Conservation (phyloP, 2,797 vertebrate genomes). For the Gephyroberyx darwinii region DNA sequence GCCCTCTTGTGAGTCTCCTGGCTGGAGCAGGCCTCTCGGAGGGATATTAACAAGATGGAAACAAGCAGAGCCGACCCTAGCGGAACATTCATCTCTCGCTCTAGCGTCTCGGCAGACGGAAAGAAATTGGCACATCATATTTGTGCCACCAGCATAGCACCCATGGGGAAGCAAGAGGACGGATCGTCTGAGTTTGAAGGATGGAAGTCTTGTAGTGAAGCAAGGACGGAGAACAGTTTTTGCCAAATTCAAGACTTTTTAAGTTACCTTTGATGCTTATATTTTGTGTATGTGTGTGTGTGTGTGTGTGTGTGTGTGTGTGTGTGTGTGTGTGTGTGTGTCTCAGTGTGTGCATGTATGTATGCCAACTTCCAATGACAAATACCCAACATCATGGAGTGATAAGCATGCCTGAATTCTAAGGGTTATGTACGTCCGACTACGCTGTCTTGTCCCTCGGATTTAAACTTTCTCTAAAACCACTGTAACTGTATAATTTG, state of each 20-base stretch:
- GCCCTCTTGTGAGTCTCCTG: constrained; percentile 53
- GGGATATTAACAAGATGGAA: constrained; percentile 74
- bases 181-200: constrained; percentile 57
- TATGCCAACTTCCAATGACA: constrained; percentile 17
- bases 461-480: constrained; percentile 4
- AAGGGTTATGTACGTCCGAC: not conserved
- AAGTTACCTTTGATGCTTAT: constrained; percentile 9
- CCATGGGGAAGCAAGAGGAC: constrained; percentile 48
- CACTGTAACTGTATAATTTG: constrained; percentile 1
- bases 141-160: constrained; percentile 62
- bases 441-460: not conserved
- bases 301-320: not conserved
- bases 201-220: constrained; percentile 34
- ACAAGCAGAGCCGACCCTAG: constrained; percentile 58
- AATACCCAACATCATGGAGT: constrained; percentile 2
- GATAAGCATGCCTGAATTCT: not conserved
- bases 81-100: constrained; percentile 58
- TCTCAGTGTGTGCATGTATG: constrained; percentile 3
- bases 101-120: constrained; percentile 65
- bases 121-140: constrained; percentile 63
- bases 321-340: constrained; percentile 1
- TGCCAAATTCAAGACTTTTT: constrained; percentile 14
- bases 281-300: constrained; percentile 10
- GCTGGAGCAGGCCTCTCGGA: constrained; percentile 51
- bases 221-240: constrained; percentile 21